Conservation (phyloP, 35 echinoderm and acorn worm genomes). For the Ophioderma brevispina region DNA sequence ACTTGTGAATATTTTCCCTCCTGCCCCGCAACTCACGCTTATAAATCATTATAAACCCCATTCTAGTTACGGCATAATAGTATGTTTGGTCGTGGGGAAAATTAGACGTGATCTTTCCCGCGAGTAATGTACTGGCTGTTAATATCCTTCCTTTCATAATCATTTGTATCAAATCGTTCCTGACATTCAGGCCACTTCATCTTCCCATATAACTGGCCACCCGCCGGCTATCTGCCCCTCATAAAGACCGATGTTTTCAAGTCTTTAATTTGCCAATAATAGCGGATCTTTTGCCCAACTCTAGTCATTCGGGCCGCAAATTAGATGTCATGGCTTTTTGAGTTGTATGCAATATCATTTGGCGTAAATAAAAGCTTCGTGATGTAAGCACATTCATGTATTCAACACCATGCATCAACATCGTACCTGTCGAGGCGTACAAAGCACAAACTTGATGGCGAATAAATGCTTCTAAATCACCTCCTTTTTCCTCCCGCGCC, state of each 20-base stretch:
- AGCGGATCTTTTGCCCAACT: not conserved
- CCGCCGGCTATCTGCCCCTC: constrained; percentile 4
- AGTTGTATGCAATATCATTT: not conserved
- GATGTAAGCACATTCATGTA: not conserved
- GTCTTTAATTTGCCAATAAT: not conserved
- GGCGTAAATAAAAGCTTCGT: not conserved
- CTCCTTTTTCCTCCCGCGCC: not conserved
- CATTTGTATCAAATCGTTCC: not conserved
- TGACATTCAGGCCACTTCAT: not conserved
- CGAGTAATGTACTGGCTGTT: not conserved
- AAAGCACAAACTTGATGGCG: not conserved
- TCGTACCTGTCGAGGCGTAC: not conserved
- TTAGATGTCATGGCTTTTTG: not conserved
- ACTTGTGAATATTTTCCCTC: too few relatives aligned
- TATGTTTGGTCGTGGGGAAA: too few relatives aligned
- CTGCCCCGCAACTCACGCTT: too few relatives aligned
- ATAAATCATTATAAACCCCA: too few relatives aligned
- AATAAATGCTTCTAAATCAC: constrained; percentile 11
- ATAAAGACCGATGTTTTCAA: constrained; percentile 4
- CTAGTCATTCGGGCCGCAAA: not conserved
- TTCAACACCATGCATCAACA: not conserved
- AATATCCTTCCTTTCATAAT: not conserved
- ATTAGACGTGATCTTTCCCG: not conserved
- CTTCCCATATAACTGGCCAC: not conserved
- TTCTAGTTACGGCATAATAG: too few relatives aligned